Conservation (phyloP, 1,140 invertebrate species). For the Zeugodacus cucurbitae region DNA sequence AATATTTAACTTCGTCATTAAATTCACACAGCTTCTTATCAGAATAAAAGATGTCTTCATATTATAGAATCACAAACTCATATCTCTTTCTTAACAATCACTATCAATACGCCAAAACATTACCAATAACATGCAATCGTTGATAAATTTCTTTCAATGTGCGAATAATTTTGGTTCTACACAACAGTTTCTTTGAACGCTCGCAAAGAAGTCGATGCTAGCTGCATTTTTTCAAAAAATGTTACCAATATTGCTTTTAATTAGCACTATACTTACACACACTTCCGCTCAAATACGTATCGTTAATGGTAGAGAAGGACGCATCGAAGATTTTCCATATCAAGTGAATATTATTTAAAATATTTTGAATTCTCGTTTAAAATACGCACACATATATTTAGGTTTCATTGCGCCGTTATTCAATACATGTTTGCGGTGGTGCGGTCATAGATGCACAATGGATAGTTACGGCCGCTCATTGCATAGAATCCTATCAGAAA, state of each 20-base stretch:
- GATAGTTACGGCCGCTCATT: constrained; percentile 65
- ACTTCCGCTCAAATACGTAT: constrained; percentile 49
- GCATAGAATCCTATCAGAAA: constrained; percentile 55
- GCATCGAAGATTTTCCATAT: constrained; percentile 45
- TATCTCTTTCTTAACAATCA: background rate
- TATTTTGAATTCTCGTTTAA: background rate
- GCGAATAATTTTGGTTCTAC: background rate
- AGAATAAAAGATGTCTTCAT: background rate
- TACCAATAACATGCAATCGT: background rate
- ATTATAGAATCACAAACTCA: background rate
- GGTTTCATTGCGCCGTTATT: constrained; percentile 55
- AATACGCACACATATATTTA: background rate
- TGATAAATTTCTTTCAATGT: background rate
- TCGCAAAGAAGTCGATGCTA: background rate
- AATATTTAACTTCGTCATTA: no score
- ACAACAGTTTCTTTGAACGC: background rate
- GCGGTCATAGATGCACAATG: constrained; percentile 57
- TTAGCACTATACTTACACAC: background rate
- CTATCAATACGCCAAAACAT: background rate
- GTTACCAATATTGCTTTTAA: background rate
- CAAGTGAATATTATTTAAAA: constrained; percentile 40
- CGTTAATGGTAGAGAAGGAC: constrained; percentile 56
- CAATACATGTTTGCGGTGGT: constrained; percentile 62
- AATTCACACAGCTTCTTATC: background rate
- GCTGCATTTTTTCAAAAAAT: background rate